Evolutionary conservation across 2,113 vertebrate genomes (phyloP), one percentile per base, ranked within the genome.

Genomic region (Verasper variegatus): DNA sequence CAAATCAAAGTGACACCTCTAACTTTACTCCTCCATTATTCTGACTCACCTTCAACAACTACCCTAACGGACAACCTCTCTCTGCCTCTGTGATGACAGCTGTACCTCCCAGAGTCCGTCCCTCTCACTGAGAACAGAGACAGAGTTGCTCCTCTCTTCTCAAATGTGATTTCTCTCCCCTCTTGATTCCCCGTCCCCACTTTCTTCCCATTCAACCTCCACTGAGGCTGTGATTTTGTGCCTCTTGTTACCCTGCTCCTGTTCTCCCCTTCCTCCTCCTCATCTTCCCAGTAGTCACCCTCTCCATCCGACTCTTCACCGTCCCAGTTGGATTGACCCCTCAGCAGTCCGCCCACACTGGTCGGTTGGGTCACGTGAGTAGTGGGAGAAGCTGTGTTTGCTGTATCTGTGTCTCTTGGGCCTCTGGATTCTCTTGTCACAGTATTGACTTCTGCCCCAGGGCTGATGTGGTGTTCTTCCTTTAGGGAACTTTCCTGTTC

Each of bases 91-190:
- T 79, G 51, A 52, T 91, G 82, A 83, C 95, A 95, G 2, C 78
- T 82, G 89, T 94, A 95, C 66, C 69, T 93, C 21, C 93, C 95
- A 12, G 89, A 84, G 77, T 94, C 86, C 0, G 27, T 47, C 54
- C 26, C 18, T 15, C 26, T 80, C 13, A 92, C 72, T 5, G 84
- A 61, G 40, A 64, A 35, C 55, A 95, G 83, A 42, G 67, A 82
- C 54, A 95, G 83, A 2, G 15, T 6, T 1, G 62, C 45, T 12
- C 78, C 83, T 2, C 21, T 69, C 20, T n/a, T 68, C 7, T 58
- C 47, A 20, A 78, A 47, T 10, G 0, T 11, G 11, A 81, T 13
- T 15, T 23, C 60, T 20, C 84, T 68, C 42, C 47, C 42, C 6
- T 68, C 76, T 56, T 67, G 79, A 20, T 71, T 45, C 51, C 58